A percentile compares a stretch with the other conserved stretches of the same genome.
phyloP scores from a whole-genome alignment of 2,888 invertebrate genomes.

The Cerceris rybyensis region DNA sequence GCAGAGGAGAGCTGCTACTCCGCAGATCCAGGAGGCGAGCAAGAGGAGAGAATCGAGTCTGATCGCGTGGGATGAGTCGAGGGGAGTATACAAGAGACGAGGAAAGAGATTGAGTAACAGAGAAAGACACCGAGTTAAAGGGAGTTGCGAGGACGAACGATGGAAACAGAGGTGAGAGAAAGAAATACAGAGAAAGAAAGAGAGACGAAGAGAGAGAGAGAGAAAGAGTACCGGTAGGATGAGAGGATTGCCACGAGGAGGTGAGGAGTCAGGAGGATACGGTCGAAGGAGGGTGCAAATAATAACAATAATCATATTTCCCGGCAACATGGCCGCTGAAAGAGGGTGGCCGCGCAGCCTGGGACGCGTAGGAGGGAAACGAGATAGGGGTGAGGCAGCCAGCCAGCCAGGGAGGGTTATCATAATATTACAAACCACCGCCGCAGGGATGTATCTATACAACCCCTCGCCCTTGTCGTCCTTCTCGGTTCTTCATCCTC shows the following conservation, averaged over 20 bases:
- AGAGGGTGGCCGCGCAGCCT: constrained; percentile 77
- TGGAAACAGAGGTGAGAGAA: constrained; percentile 25
- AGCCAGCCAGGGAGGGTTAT: constrained; percentile 77
- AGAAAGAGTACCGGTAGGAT: constrained; percentile 47
- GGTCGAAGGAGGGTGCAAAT: constrained; percentile 79
- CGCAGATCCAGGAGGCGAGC: constrained; percentile 11
- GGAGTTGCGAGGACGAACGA: constrained; percentile 16
- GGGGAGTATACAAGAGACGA: constrained; percentile 43
- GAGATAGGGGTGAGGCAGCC: constrained; percentile 60
- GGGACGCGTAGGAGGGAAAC: constrained; percentile 70
- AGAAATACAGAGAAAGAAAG: constrained; percentile 41
- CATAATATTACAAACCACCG: constrained; percentile 82
- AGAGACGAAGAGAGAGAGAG: constrained; percentile 29
- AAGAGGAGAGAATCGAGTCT: constrained; percentile 37
- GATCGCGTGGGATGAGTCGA: constrained; percentile 44
- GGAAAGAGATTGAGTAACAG: constrained; percentile 36
- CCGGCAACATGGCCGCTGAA: constrained; percentile 81
- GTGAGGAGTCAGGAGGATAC: constrained; percentile 74
- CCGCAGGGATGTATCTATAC: constrained; percentile 78
- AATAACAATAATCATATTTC: constrained; percentile 82
- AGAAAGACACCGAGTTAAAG: constrained; percentile 28
- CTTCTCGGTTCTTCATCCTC: constrained; percentile 7
- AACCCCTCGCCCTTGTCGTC: constrained; percentile 64
- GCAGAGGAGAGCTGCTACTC: constrained; percentile 29
- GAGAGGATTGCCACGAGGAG: constrained; percentile 65